Conservation (phyloP, 92 coral and sea anemone species). For the Epizoanthus scotinus region DNA sequence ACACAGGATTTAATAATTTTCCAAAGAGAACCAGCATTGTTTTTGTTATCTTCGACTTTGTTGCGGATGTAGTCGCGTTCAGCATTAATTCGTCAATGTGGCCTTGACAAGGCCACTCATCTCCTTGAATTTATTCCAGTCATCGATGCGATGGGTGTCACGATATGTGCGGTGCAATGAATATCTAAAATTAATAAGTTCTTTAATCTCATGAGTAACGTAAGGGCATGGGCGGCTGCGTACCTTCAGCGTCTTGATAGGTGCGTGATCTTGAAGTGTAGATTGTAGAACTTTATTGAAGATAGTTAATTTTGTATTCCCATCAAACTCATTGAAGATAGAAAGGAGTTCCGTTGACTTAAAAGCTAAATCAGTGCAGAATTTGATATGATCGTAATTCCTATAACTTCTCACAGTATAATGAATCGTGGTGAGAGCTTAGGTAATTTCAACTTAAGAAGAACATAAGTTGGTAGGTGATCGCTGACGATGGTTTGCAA, state of each 20-base stretch:
- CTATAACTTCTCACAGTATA: conserved; percentile 43
- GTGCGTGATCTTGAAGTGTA: conserved; percentile 46
- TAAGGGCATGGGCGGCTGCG: conserved; percentile 59
- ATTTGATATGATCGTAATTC: conserved; percentile 47
- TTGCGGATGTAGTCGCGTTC: conserved; percentile 12
- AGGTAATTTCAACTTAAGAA: conserved; percentile 46
- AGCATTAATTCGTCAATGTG: conserved; percentile 23
- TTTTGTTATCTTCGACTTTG: conserved; percentile 33
- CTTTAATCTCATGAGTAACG: conserved; percentile 46
- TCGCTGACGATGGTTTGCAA: too few relatives aligned
- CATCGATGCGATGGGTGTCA: conserved; percentile 27
- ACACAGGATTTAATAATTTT: background rate
- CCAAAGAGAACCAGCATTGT: conserved; percentile 39
- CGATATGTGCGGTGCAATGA: background rate
- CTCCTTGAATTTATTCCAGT: conserved; percentile 30
- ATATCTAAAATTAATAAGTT: conserved; percentile 39
- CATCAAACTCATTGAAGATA: conserved; percentile 21
- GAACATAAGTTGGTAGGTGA: conserved; percentile 47
- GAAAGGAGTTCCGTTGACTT: conserved; percentile 28
- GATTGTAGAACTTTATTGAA: conserved; percentile 44
- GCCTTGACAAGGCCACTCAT: conserved; percentile 20
- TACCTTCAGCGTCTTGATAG: conserved; percentile 45
- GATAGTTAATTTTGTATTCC: conserved; percentile 40
- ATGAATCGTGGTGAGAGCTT: conserved; percentile 9
- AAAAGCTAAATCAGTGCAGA: too few relatives aligned